phyloP scores from a whole-genome alignment of 2,113 vertebrate genomes.

The Trogon melanurus region DNA sequence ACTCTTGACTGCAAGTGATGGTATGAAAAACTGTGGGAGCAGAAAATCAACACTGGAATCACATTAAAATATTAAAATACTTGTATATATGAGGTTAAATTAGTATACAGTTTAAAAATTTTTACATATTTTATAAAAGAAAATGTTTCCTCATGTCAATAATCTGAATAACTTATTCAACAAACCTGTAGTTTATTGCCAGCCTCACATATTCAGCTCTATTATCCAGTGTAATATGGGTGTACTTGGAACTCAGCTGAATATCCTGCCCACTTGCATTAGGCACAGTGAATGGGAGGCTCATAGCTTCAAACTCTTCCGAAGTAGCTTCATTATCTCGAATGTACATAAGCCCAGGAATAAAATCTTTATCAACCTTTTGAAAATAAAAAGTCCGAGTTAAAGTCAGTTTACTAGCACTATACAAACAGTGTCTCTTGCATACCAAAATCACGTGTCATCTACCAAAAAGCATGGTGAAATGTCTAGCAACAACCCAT shows the following conservation, averaged over 20 bases:
- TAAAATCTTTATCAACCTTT: constrained; percentile 99
- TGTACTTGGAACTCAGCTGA: constrained; percentile 94
- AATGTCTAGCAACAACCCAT: not conserved
- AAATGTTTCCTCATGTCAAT: not conserved
- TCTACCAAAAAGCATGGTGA: not conserved
- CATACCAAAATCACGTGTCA: not conserved
- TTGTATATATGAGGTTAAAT: not conserved
- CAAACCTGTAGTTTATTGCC: constrained; percentile 95
- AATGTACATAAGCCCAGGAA: constrained; percentile 98
- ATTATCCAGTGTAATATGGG: constrained; percentile 95
- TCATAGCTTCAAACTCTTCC: constrained; percentile 97
- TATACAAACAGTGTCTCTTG: not conserved
- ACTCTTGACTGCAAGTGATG: not conserved
- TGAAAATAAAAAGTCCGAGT: not conserved
- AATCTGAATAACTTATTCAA: not conserved
- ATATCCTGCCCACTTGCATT: constrained; percentile 97
- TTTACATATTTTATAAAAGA: not conserved
- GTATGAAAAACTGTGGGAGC: not conserved
- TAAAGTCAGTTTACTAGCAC: not conserved
- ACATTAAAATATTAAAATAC: not conserved
- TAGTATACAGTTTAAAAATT: not conserved
- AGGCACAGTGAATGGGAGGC: constrained; percentile 94
- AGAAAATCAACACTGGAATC: not conserved
- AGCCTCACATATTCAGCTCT: constrained; percentile 94
- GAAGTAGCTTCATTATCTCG: constrained; percentile 95